phyloP scores from a whole-genome alignment of 2,113 vertebrate species.

The Protobothrops flavoviridis region DNA sequence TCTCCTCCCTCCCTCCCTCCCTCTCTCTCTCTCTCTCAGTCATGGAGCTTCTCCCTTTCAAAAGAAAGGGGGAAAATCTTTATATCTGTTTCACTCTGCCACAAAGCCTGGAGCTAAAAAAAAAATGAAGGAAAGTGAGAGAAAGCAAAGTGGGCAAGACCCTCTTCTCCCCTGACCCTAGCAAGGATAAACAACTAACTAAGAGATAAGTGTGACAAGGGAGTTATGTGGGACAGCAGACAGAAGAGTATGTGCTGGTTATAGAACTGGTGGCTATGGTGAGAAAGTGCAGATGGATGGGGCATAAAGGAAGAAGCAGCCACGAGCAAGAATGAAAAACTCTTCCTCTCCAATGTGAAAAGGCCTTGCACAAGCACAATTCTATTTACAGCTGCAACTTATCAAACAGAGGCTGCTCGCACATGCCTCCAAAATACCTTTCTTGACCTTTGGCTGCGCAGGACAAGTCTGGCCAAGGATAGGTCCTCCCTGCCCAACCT shows the following conservation, averaged over 20 bases:
- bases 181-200: not conserved
- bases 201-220: not conserved
- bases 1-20: fast-evolving
- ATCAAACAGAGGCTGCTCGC: not conserved
- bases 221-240: not conserved
- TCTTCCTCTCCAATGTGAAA: not conserved
- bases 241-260: not conserved
- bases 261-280: not conserved
- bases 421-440: not conserved
- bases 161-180: not conserved
- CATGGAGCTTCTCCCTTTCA: not conserved
- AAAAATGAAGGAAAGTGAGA: not conserved
- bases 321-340: not conserved
- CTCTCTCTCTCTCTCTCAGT: fast-evolving
- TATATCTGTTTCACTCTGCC: not conserved
- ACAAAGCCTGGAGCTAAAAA: not conserved
- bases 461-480: not conserved
- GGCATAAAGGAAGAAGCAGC: not conserved
- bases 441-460: not conserved
- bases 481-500: not conserved
- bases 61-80: not conserved
- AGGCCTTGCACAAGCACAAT: not conserved
- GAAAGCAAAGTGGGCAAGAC: not conserved
- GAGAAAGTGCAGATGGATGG: not conserved
- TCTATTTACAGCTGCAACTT: not conserved